phyloP scores from a whole-genome alignment of 1,140 invertebrate genomes.

The Pseudomyrmex dendroicus region DNA sequence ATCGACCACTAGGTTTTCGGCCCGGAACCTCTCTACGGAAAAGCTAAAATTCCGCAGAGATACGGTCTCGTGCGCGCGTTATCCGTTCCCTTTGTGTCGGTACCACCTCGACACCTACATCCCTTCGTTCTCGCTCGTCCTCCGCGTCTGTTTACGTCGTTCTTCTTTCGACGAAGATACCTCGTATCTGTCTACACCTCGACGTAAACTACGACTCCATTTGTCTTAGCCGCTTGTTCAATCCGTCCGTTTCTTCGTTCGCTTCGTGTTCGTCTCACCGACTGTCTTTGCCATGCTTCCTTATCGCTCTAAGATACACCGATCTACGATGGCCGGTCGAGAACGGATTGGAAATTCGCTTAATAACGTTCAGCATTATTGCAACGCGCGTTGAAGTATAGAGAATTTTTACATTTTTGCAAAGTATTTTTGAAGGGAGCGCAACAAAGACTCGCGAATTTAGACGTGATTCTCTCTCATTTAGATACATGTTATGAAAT shows the following conservation, averaged over 20 bases:
- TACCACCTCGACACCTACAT: constrained; percentile 53
- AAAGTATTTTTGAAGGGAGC: neutral
- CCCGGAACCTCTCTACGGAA: constrained; percentile 19
- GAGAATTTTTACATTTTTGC: neutral
- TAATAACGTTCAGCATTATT: neutral
- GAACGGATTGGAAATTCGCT: constrained; percentile 36
- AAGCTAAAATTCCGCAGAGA: constrained; percentile 56
- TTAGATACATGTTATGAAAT: constrained; percentile 19
- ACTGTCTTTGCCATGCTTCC: constrained; percentile 23
- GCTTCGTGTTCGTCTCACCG: constrained; percentile 1
- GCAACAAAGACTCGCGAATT: neutral
- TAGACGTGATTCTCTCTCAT: neutral
- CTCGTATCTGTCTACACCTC: constrained; percentile 43
- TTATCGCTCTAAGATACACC: constrained; percentile 7
- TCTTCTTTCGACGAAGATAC: constrained; percentile 52
- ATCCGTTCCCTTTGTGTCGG: neutral
- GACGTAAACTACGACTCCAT: constrained; percentile 51
- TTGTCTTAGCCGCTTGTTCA: constrained; percentile 23
- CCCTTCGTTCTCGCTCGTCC: constrained; percentile 49
- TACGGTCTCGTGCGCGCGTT: constrained; percentile 60
- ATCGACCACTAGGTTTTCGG: constrained; percentile 74
- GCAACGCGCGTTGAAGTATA: neutral
- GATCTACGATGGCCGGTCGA: neutral
- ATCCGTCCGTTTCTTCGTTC: neutral
- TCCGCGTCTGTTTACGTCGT: constrained; percentile 67